These are phyloP conservation scores for Zaprionus gabonicus DNA, from an alignment of 1,140 invertebrate genomes.

Conservation along the genomic window DNA sequence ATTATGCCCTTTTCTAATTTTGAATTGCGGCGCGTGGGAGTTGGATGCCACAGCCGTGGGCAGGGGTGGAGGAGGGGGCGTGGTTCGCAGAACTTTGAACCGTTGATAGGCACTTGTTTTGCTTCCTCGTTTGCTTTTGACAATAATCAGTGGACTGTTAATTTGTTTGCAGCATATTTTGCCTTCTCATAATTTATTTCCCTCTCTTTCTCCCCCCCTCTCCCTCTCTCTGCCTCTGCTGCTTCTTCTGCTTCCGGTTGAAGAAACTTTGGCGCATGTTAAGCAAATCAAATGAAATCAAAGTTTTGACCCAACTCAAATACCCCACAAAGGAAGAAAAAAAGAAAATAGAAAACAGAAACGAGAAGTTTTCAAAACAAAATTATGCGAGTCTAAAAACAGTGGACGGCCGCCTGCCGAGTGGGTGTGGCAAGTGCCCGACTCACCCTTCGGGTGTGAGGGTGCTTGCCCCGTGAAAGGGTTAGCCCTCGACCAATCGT, in stretches of 20 bases:
- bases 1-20: conserved; percentile 83
- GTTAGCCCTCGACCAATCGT: conserved; percentile 59
- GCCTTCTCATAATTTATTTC: conserved; percentile 35
- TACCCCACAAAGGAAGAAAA: neutral
- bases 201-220: conserved; percentile 14
- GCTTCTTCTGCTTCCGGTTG: conserved; percentile 69
- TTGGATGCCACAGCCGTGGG: neutral
- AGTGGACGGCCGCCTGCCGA: conserved; percentile 12
- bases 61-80: conserved; percentile 1
- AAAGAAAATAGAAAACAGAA: conserved; percentile 19
- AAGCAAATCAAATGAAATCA: conserved; percentile 79
- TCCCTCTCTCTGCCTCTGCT: neutral
- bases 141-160: conserved; percentile 82
- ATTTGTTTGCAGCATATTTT: conserved; percentile 69
- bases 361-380: conserved; percentile 30
- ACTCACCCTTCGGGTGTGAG: conserved; percentile 35
- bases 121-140: conserved; percentile 77
- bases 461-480: conserved; percentile 44
- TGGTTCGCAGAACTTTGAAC: conserved; percentile 25
- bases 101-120: conserved; percentile 73
- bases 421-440: conserved; percentile 34
- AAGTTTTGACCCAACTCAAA: conserved; percentile 55
- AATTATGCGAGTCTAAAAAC: neutral
- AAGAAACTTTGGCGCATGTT: conserved; percentile 77
- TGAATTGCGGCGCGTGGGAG: conserved; percentile 45